Percentiles rank a stretch among this genome's conserved stretches.
phyloP scores from a whole-genome alignment of 2,797 vertebrate species.

The Arctocebus calabarensis region DNA sequence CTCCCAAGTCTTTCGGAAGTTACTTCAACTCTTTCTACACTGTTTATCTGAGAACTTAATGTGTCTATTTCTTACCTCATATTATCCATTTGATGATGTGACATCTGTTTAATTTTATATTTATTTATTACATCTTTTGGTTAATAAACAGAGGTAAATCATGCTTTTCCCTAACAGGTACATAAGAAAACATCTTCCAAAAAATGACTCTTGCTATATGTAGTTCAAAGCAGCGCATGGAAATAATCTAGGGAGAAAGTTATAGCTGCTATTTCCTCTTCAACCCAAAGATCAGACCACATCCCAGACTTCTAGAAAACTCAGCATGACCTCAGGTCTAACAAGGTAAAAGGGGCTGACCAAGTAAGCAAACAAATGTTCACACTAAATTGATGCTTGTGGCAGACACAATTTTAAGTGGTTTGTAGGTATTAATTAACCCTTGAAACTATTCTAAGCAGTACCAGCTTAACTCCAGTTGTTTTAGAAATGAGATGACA shows the following conservation, averaged over 20 bases:
- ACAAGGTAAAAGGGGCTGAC: background rate
- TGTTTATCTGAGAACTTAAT: background rate
- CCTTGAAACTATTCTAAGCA: background rate
- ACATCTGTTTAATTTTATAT: background rate
- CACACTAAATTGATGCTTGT: background rate
- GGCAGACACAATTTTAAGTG: background rate
- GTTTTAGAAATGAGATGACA: conserved; percentile 4
- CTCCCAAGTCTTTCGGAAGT: background rate
- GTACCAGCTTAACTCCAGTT: background rate
- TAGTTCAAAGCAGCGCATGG: background rate
- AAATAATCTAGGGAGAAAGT: background rate
- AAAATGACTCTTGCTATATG: background rate
- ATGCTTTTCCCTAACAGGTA: background rate
- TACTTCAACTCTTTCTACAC: background rate
- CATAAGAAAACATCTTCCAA: conserved; percentile 15
- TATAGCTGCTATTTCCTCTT: background rate
- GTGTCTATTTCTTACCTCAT: background rate
- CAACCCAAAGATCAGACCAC: background rate
- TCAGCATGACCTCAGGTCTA: background rate
- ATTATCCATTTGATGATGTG: background rate
- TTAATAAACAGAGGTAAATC: background rate
- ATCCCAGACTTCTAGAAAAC: conserved; percentile 11
- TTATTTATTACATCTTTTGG: background rate
- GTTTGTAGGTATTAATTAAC: background rate
- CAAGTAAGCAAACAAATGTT: background rate